A percentile compares a stretch with the other conserved stretches of the same genome.
Evolutionary conservation across 2,888 invertebrate species (phyloP).

Genomic region (Fissipunctia ypsillon): DNA sequence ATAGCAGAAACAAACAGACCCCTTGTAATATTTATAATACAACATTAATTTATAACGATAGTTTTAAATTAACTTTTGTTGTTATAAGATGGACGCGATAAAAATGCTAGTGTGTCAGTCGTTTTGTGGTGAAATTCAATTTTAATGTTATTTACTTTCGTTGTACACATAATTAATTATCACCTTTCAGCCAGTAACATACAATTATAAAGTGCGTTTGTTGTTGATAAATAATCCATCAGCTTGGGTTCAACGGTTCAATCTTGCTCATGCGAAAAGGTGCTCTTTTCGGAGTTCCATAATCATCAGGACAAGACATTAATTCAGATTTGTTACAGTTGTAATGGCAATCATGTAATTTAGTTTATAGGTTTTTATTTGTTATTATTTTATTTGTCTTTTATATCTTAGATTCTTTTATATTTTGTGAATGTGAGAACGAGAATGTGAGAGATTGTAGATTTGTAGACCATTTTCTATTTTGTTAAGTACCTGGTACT

Average conservation of each 20-base stretch:
- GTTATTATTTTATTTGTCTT: too few relatives aligned
- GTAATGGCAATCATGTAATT: too few relatives aligned
- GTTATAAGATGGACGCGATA: constrained; percentile 20
- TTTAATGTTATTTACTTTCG: constrained; percentile 11
- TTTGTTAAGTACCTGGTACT: too few relatives aligned
- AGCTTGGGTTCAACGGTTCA: background rate
- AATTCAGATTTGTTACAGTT: too few relatives aligned
- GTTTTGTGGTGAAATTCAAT: constrained; percentile 12
- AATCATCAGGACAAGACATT: too few relatives aligned
- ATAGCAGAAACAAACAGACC: constrained; percentile 27
- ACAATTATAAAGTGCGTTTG: constrained; percentile 19
- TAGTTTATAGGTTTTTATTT: too few relatives aligned
- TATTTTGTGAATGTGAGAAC: too few relatives aligned
- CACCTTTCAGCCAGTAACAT: background rate
- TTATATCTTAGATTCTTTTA: too few relatives aligned
- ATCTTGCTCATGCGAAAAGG: background rate
- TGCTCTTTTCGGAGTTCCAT: background rate
- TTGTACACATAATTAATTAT: constrained; percentile 8
- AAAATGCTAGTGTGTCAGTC: constrained; percentile 24
- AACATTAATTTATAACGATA: constrained; percentile 22
- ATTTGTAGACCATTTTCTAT: too few relatives aligned
- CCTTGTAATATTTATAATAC: constrained; percentile 20
- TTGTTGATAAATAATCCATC: background rate
- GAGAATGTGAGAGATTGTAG: too few relatives aligned
- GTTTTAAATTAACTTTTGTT: constrained; percentile 25